Evolutionary conservation across 2,797 vertebrate species (phyloP).

Genomic region (Tangara arthus): DNA sequence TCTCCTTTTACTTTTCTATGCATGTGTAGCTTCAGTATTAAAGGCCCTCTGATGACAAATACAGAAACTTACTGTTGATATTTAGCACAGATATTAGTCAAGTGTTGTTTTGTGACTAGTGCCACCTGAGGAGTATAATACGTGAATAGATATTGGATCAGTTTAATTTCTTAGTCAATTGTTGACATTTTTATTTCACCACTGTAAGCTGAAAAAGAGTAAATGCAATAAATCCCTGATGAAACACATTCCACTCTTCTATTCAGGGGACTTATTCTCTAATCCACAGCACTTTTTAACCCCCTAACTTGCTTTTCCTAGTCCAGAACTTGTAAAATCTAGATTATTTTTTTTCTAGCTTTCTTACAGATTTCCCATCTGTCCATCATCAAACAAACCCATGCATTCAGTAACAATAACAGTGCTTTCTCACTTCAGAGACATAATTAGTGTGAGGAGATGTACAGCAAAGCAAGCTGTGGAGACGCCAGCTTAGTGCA

Average conservation of each 20-base stretch:
- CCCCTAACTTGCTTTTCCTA: background rate
- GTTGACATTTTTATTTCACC: slow-evolving; percentile 20
- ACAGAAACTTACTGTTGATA: background rate
- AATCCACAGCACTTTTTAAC: background rate
- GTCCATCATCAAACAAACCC: background rate
- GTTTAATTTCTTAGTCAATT: slow-evolving; percentile 26
- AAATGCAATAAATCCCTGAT: slow-evolving; percentile 5
- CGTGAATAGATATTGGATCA: background rate
- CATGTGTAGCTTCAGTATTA: background rate
- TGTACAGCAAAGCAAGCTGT: background rate
- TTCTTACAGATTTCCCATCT: background rate
- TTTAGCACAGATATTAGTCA: background rate
- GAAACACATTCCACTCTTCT: background rate
- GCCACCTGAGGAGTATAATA: slow-evolving; percentile 4
- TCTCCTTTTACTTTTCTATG: background rate
- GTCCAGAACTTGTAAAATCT: background rate
- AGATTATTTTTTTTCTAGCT: background rate
- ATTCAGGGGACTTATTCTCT: background rate
- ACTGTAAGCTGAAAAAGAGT: background rate
- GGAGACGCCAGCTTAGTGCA: background rate
- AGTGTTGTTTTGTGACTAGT: background rate
- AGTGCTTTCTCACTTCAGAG: background rate
- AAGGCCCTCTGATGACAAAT: background rate
- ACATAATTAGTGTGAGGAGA: background rate
- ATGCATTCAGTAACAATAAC: background rate